Evolutionary conservation across 92 coral and sea anemone species (phyloP), one percentile per base, ranked within the genome.

Genomic region (Heliopora coerulea): DNA sequence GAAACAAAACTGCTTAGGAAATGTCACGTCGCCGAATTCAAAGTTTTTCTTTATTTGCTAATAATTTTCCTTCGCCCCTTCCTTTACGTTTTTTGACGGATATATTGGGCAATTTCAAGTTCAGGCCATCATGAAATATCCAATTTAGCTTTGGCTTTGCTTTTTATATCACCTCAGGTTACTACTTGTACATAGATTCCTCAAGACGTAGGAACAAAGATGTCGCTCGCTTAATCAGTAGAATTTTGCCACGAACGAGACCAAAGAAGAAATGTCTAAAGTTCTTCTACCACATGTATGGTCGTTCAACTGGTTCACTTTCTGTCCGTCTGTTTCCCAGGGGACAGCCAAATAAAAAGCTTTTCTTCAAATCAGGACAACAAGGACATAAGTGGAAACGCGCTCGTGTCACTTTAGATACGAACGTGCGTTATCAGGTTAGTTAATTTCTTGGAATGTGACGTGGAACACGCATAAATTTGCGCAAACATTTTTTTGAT

Each of bases 181-280:
- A 79, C 46, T 91, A 89, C 49, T 63, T 91, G 72, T 89, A 89
- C 72, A 79, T 90, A 69, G 97, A 91, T 70, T 91, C 97, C 0
- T 89, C 97, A 24, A 69, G 81, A 0, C 67, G 86, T 11, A 26
- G 29, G 25, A 39, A 42, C 25, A 88, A 88, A 1, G 81, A 82
- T 29, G 78, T 59, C 23, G 97, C 96, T 18, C 82, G 78, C 18
- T 35, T 91, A 34, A 69, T 75, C 25, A 79, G 89, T 34, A 75
- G 80, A 10, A 84, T 86, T 84, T 19, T 62, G 13, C 21, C 20
- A n/a, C 3, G 7, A 6, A 50, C 58, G 20, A n/a, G 58, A 3
- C 20, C 20, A 50, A n/a, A 17, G 17, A 17, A 17, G 58, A 50
- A 50, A 50, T 50, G 58, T 23, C 17, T 50, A 23, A 50, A 50